Conservation (phyloP, 2,113 vertebrate species). For the Calyptommatus sinebrachiatus region DNA sequence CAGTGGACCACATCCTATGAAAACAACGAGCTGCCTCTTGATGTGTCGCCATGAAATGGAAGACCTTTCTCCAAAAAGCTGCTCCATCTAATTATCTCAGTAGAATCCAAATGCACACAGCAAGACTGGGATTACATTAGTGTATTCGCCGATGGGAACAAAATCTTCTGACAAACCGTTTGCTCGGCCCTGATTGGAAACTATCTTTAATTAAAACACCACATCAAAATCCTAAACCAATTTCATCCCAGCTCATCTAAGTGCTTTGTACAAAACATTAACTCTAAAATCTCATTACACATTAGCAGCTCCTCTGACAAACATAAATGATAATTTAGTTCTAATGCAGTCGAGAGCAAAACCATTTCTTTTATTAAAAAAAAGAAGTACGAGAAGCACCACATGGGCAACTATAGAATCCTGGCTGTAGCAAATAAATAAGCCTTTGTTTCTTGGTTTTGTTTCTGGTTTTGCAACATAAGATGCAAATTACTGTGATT, state of each 20-base stretch:
- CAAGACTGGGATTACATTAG: slow-evolving; percentile 40
- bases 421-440: slow-evolving; percentile 19
- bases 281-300: slow-evolving; percentile 75
- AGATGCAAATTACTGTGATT: slow-evolving; percentile 19
- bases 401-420: slow-evolving; percentile 19
- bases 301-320: slow-evolving; percentile 67
- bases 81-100: slow-evolving; percentile 40
- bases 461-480: slow-evolving; percentile 42
- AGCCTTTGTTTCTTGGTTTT: slow-evolving; percentile 47
- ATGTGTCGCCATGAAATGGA: not conserved
- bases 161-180: slow-evolving; percentile 59
- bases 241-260: slow-evolving; percentile 65
- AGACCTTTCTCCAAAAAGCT: slow-evolving; percentile 13
- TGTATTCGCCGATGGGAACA: slow-evolving; percentile 43
- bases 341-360: slow-evolving; percentile 62
- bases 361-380: slow-evolving; percentile 40
- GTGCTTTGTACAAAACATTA: slow-evolving; percentile 75
- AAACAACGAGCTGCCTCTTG: accelerated
- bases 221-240: slow-evolving; percentile 68
- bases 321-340: slow-evolving; percentile 69
- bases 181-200: slow-evolving; percentile 67
- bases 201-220: slow-evolving; percentile 76
- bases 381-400: slow-evolving; percentile 30
- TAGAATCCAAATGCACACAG: slow-evolving; percentile 49
- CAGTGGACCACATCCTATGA: slow-evolving; percentile 2